These are phyloP conservation scores for Andrena flavipes DNA, from an alignment of 2,888 invertebrate genomes.

Conservation along the genomic window DNA sequence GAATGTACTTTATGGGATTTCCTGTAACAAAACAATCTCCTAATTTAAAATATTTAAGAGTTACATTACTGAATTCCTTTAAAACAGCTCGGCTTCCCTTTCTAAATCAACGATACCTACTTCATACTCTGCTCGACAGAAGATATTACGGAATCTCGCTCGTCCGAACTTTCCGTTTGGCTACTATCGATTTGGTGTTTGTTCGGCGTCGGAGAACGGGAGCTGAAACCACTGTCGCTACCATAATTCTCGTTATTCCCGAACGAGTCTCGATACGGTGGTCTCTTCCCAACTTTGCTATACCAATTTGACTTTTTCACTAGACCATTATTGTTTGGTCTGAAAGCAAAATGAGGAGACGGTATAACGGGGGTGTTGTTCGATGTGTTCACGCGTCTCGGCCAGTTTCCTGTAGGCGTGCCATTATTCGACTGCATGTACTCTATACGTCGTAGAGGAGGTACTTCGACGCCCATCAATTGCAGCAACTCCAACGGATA, in stretches of 20 bases:
- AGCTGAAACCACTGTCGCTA: conserved; percentile 82
- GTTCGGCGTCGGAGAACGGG: conserved; percentile 82
- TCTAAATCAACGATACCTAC: conserved; percentile 67
- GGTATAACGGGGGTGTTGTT: conserved; percentile 69
- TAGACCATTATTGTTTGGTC: conserved; percentile 71
- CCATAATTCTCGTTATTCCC: conserved; percentile 76
- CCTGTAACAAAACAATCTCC: conserved; percentile 63
- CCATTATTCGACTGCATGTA: conserved; percentile 74
- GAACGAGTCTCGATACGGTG: conserved; percentile 71
- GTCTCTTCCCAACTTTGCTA: conserved; percentile 73
- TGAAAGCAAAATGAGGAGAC: conserved; percentile 71
- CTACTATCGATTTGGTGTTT: conserved; percentile 79
- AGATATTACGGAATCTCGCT: conserved; percentile 80
- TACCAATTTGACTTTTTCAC: conserved; percentile 78
- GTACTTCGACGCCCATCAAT: conserved; percentile 78
- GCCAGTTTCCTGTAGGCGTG: conserved; percentile 74
- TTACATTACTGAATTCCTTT: neutral
- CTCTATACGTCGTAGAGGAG: conserved; percentile 74
- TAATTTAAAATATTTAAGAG: conserved; percentile 8
- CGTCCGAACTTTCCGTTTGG: conserved; percentile 82
- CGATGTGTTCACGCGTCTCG: conserved; percentile 72
- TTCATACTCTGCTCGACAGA: conserved; percentile 77
- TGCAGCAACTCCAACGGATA: conserved; percentile 79
- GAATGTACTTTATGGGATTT: conserved; percentile 72
- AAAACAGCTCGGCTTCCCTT: neutral